Base-by-base conservation (phyloP, 2,113 vertebrate species). In the Alectura lathami region DNA sequence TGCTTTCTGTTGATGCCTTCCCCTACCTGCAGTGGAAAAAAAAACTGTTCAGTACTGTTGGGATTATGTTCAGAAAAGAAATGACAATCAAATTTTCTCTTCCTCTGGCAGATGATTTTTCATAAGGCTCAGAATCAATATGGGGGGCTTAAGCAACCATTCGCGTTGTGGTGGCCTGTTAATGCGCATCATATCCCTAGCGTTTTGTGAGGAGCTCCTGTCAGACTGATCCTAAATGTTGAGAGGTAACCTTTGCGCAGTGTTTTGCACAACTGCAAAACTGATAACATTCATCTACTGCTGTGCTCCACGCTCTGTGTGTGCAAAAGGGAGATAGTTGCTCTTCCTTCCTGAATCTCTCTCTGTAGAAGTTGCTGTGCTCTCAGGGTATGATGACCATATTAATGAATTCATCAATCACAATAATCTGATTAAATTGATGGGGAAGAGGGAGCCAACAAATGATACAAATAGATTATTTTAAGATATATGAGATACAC, bases 391-490 rank as follows among this genome's bases (percentile, higher is more conserved):
- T 18, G 5, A 47, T 82, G 85, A 36, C 81, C 2, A 0, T 68
- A 59, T 82, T 94, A 95, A 97, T 92, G 54, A 96, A 95, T 91
- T 89, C 53, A 96, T 97, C 92, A 95, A 6, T 97, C 91, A 92
- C 66, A 90, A 80, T 92, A 97, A 97, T 94, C 91, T 96, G 93
- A 95, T 96, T 91, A 96, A 96, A 96, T 86, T 92, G 83, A 63
- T 94, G 78, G 83, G 17, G 54, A 53, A 85, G 81, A 89, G 40
- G 54, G 88, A 95, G 69, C 86, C 89, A 94, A 38, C 40, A 94
- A 89, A 94, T 97, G 86, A 96, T 96, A 89, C 60, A 95, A 93
- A 89, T 56, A 91, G 93, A 95, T 97, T 95, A 93, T 96, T 96
- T 94, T 79, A 94, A 97, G 93, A 96, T 95, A 73, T 40, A 75